phyloP scores from a whole-genome alignment of 1,140 invertebrate species.

The Cotesia chilonis region DNA sequence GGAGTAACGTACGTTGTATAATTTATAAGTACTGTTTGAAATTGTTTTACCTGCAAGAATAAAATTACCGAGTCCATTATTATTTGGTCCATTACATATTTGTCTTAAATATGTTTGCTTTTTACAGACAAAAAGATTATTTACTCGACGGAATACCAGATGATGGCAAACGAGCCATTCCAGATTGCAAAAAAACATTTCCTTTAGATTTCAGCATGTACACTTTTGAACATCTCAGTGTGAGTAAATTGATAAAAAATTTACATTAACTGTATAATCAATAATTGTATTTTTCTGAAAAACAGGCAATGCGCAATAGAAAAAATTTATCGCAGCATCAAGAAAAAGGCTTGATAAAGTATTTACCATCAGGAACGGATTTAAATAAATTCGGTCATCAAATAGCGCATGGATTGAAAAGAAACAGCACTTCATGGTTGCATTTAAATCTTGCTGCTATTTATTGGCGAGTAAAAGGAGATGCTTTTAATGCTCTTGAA shows the following conservation, averaged over 20 bases:
- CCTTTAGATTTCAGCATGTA: slow-evolving; percentile 79
- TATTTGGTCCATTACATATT: slow-evolving; percentile 11
- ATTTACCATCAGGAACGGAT: slow-evolving; percentile 71
- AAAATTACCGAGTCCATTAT: not conserved
- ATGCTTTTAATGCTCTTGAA: slow-evolving; percentile 81
- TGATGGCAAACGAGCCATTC: slow-evolving; percentile 58
- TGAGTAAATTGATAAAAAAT: slow-evolving; percentile 51
- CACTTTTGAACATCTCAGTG: slow-evolving; percentile 83
- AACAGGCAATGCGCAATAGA: slow-evolving; percentile 71
- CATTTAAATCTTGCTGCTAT: slow-evolving; percentile 85
- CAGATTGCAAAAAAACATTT: slow-evolving; percentile 74
- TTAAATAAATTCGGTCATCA: slow-evolving; percentile 74
- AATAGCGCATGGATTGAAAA: slow-evolving; percentile 71
- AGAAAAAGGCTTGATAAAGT: slow-evolving; percentile 74
- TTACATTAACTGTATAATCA: not conserved
- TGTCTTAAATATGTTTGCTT: slow-evolving; percentile 22
- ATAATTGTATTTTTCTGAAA: slow-evolving; percentile 36
- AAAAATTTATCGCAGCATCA: slow-evolving; percentile 71
- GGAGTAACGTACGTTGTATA: slow-evolving; percentile 53
- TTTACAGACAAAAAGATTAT: slow-evolving; percentile 54
- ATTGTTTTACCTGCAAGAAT: not conserved
- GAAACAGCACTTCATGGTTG: slow-evolving; percentile 83
- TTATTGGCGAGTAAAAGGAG: slow-evolving; percentile 85
- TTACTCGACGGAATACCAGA: slow-evolving; percentile 45
- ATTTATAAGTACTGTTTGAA: not conserved